Base-by-base conservation (phyloP, 2,888 invertebrate species). In the Rhamnusium bicolor region DNA sequence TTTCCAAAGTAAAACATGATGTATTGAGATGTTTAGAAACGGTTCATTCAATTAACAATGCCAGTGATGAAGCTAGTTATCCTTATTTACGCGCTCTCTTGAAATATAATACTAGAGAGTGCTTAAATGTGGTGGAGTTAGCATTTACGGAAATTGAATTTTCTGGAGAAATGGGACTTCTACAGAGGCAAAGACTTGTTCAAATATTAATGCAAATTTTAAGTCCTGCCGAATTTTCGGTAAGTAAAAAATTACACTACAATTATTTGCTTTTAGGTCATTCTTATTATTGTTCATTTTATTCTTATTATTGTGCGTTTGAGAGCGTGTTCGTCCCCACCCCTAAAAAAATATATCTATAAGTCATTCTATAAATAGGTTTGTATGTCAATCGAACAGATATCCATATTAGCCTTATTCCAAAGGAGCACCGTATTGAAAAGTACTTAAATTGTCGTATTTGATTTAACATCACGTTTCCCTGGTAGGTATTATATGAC, bases 111-210 rank as follows among this genome's bases (percentile, higher is more conserved):
- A 94, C 94, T 0, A 90, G 94, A 66, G 97, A 96, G 84, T 96
- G 95, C 79, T 89, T 96, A 49, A 96, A 96, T 87, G 96, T 96
- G 3, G 90, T 96, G 65, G 93, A 95, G 21, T 89, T 96, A 86
- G 95, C 96, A 53, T 96, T 96, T 89, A 94, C 94, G 82, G 95
- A 96, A 84, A 91, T 91, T 10, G 94, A 95, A 86, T 95, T 95
- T 84, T 91, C 91, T 24, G 92, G 93, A 10, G 93, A 94, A 84
- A 90, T 94, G 87, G 94, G 94, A 0, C 88, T 91, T 60, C 89
- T 92, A 21, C 93, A 94, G 85, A 90, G 94, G 66, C 95, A 95
- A 84, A 88, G 95, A 74, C 91, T 96, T 63, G 92, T 96, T 40
- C 94, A 95, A 84, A 94, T 96, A 84, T 88, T 96, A 46, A 88